Conservation (phyloP, 2,888 invertebrate genomes). For the Chydorus sphaericus region DNA sequence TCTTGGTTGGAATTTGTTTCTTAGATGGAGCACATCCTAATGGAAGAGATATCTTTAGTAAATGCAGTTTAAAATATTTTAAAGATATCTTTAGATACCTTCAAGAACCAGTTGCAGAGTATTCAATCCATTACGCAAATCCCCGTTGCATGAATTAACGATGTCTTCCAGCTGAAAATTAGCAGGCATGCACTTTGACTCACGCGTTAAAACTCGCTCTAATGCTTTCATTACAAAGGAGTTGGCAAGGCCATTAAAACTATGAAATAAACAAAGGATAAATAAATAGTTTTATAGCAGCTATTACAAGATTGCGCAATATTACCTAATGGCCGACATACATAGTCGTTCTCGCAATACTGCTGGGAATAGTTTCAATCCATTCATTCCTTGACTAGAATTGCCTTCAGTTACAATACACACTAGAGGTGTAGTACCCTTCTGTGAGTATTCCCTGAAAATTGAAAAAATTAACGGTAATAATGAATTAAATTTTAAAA, state of each 20-base stretch:
- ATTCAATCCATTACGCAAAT: constrained; percentile 1
- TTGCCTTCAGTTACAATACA: background rate
- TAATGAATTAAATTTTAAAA: background rate
- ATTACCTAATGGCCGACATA: background rate
- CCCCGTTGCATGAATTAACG: background rate
- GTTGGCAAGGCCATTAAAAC: background rate
- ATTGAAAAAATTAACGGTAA: too few species aligned
- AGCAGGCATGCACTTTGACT: background rate
- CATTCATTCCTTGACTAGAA: background rate
- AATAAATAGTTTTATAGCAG: background rate
- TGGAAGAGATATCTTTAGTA: background rate
- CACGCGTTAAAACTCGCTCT: background rate
- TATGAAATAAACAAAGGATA: background rate
- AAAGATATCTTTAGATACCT: too few species aligned
- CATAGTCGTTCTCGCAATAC: background rate
- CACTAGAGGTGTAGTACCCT: background rate
- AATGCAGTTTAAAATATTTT: too few species aligned
- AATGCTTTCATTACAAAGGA: constrained; percentile 2
- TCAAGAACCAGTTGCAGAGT: background rate
- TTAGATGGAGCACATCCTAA: too few species aligned
- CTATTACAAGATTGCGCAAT: background rate
- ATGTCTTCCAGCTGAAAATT: background rate
- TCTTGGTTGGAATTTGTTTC: background rate
- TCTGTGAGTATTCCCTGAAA: background rate
- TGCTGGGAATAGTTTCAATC: background rate